Evolutionary conservation across 2,797 vertebrate species (phyloP), one percentile per base, ranked within the genome.

Genomic region (Oryzias dopingdopingensis): DNA sequence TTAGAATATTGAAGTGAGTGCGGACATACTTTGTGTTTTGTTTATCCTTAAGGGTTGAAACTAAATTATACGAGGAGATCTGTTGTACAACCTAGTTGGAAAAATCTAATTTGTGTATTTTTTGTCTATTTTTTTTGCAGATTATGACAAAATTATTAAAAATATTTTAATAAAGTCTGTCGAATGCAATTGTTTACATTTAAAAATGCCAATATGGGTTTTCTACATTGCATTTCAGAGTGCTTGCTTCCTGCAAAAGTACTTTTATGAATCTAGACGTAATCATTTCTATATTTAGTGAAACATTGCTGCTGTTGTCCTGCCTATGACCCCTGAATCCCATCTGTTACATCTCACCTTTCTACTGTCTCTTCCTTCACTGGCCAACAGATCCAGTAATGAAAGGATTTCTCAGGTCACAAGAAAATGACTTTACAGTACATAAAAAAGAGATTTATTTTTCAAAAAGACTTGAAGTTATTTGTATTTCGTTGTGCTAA

Each of bases 301-400:
- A 80, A 79, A 80, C 79, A 72, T 62, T 78, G 20, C 60, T 55
- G 56, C 60, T 69, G 56, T 49, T 85, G 78, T 77, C 75, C 82
- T 75, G 66, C 52, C 47, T 72, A 69, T 83, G 83, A 78, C 65
- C 81, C 62, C 48, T 10, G 54, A 42, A 63, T 43, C 48, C 77
- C 74, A 74, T 82, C 82, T 84, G 77, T 80, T 77, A 80, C 67
- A 62, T 75, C 75, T 68, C 59, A 65, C 67, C 76, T 62, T 48
- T 67, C 71, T 65, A 65, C 68, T 53, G 49, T 45, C 57, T 57
- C 32, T 59, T 74, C 64, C 49, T 56, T 66, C 53, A 44, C 56
- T 85, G 78, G 77, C 82, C 82, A 81, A 62, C 49, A 58, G 44
- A 57, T 63, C 63, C 42, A 24, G 58, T 42, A 52, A 66, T 62